A percentile compares a stretch with the other conserved stretches of the same genome.
These are phyloP conservation scores for Pogonognathellus flavescens DNA, from an alignment of 1,140 invertebrate genomes.

Conservation along the genomic window DNA sequence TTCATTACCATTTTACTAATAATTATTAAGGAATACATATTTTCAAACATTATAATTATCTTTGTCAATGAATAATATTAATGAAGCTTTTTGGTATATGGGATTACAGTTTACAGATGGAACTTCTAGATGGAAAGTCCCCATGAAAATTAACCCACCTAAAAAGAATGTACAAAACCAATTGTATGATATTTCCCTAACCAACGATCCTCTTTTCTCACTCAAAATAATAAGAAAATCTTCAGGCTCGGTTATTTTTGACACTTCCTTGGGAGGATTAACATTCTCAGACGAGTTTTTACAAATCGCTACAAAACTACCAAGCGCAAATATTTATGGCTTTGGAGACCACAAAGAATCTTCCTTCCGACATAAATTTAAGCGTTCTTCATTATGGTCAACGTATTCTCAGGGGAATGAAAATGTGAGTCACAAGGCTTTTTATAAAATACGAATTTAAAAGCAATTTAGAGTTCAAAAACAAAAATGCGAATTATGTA, in stretches of 20 bases:
- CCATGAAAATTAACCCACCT: slow-evolving; percentile 56
- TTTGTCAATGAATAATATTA: neutral
- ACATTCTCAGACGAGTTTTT: slow-evolving; percentile 85
- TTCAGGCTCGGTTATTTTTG: slow-evolving; percentile 59
- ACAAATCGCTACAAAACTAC: slow-evolving; percentile 82
- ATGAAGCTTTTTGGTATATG: neutral
- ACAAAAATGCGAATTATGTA: too few species aligned
- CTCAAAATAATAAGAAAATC: slow-evolving; percentile 58
- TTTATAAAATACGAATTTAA: too few species aligned
- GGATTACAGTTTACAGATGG: slow-evolving; percentile 52
- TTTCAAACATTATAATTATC: neutral
- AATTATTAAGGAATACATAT: too few species aligned
- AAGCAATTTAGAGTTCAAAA: too few species aligned
- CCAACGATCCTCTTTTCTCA: slow-evolving; percentile 60
- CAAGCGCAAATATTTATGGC: slow-evolving; percentile 73
- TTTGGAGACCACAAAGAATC: slow-evolving; percentile 72
- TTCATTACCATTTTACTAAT: neutral
- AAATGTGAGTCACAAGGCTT: neutral
- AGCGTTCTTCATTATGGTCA: slow-evolving; percentile 28
- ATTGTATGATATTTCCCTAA: slow-evolving; percentile 56
- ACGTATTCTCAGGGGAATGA: slow-evolving; percentile 49
- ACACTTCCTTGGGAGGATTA: slow-evolving; percentile 76
- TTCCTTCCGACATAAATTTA: slow-evolving; percentile 59
- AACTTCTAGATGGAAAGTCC: slow-evolving; percentile 61
- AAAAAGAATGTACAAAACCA: neutral